Conservation (phyloP, 2,888 invertebrate genomes). For the Tipula lateralis region DNA sequence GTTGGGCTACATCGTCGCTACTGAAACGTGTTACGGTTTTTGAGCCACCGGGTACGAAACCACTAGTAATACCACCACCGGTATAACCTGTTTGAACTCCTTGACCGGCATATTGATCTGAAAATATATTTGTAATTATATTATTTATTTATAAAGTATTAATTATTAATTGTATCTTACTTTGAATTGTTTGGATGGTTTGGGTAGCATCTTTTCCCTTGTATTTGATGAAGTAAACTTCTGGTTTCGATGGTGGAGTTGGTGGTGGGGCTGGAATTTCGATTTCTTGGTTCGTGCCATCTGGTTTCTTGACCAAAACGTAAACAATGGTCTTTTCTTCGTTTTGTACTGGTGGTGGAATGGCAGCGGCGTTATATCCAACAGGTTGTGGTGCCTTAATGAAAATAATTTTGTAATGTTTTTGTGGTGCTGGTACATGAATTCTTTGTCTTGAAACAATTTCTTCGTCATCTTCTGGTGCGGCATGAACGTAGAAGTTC, state of each 20-base stretch:
- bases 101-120: conserved; percentile 12
- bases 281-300: conserved; percentile 43
- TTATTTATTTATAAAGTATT: not conserved
- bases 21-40: not conserved
- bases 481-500: conserved; percentile 47
- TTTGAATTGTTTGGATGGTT: not conserved
- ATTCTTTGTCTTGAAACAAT: conserved; percentile 37
- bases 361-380: not conserved
- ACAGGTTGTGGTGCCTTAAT: conserved; percentile 43
- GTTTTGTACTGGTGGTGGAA: conserved; percentile 36
- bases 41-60: not conserved
- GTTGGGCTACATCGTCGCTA: not conserved
- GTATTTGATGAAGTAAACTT: conserved; percentile 29
- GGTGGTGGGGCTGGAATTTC: conserved; percentile 43
- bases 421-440: conserved; percentile 41
- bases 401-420: conserved; percentile 47
- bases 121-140: not conserved
- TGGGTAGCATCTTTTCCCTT: conserved; percentile 27
- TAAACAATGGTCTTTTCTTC: conserved; percentile 49
- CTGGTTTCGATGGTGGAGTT: conserved; percentile 42
- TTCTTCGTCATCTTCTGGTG: conserved; percentile 44
- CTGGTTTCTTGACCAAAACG: conserved; percentile 46
- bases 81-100: not conserved
- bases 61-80: not conserved
- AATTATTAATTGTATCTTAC: not conserved